Base-by-base conservation (phyloP, 23 tunicate genomes). In the Oikopleura albicans region DNA sequence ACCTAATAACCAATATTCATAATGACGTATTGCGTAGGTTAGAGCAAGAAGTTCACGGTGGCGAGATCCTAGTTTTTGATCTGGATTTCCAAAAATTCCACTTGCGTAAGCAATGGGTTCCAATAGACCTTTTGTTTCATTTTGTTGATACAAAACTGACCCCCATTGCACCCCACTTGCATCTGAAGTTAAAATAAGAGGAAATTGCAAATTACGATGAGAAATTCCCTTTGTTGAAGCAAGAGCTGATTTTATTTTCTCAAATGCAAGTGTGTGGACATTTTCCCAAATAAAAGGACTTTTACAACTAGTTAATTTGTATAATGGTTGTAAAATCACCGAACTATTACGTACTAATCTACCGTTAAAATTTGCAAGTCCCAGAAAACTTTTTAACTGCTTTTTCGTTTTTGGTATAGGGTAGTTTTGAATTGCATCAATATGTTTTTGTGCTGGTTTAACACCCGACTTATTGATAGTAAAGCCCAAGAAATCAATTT, bases 1-100 rank as follows among this genome's bases (percentile, higher is more conserved):
- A 71, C 35, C 35, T 4, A 71, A 2, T 2, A 71, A 37, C 34
- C 27, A 71, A 31, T 71, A 71, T 29, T 71, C 79, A 29, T 22
- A 71, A 16, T 71, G 33, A 2, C 34, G 35, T 22, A 71, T 71
- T 16, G 34, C 2, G 37, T 12, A 71, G 28, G 79, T 29, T 29
- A 71, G 79, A 12, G 79, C 79, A 27, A 71, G 31, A 4, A 71
- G 79, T 37, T 71, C 79, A 49, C 63, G 63, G 63, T 49, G 63
- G 12, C 63, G 63, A 49, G 22, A 8, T 12, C 63, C 22, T 22
- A 49, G 63, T 49, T 49, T 49, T 49, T 49, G 63, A 49, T 49
- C 63, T 49, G 63, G 63, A 8, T 22, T 22, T 8, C 63, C 22
- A 49, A 49, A 49, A 8, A 49, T 49, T 8, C 63, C 63, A 49